phyloP scores from a whole-genome alignment of 2,797 vertebrate species.

The Bufotes viridis region DNA sequence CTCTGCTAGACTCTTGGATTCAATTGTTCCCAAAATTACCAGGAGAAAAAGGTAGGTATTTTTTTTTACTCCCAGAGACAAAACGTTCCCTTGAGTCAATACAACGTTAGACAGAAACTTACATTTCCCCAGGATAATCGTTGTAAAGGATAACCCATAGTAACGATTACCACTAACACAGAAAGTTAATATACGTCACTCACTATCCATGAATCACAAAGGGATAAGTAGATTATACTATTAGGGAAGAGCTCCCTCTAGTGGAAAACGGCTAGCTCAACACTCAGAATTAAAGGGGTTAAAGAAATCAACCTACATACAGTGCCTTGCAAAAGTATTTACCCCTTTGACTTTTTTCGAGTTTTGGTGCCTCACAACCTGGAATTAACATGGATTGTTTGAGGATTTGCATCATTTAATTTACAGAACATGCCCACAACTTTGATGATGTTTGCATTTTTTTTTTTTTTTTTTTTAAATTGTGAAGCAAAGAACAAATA shows the following conservation, averaged over 20 bases:
- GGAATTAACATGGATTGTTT: no score
- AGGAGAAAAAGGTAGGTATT: neutral
- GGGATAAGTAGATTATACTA: neutral
- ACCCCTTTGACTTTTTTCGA: no score
- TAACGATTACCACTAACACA: neutral
- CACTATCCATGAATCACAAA: neutral
- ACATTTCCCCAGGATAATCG: neutral
- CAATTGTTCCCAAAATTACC: neutral
- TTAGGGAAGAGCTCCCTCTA: constrained; percentile 67
- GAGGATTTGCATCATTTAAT: no score
- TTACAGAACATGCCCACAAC: no score
- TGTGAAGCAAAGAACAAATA: no score
- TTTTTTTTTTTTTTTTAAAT: no score
- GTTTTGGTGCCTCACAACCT: no score
- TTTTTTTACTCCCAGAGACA: neutral
- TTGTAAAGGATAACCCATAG: neutral
- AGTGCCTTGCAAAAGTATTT: no score
- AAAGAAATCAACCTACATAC: no score
- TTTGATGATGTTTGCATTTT: no score
- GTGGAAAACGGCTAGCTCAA: constrained; percentile 56
- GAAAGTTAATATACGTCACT: neutral
- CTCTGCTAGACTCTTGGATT: neutral
- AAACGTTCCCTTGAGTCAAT: neutral
- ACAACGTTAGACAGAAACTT: neutral
- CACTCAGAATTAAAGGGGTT: neutral